These are phyloP conservation scores for Caiman crocodilus DNA, from an alignment of 2,797 vertebrate genomes.

Conservation along the genomic window DNA sequence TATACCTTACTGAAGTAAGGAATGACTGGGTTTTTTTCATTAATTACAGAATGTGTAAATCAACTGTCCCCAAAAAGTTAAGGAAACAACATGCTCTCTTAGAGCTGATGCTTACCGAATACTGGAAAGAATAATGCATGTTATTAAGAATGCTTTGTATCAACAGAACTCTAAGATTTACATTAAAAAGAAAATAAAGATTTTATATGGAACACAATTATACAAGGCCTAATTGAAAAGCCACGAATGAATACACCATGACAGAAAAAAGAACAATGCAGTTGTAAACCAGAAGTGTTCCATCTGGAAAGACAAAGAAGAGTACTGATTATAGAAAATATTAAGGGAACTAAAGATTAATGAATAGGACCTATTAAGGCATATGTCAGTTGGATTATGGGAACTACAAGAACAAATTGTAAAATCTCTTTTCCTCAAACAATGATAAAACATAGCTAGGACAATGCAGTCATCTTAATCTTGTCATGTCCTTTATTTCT, in stretches of 20 bases:
- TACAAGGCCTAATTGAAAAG: background rate
- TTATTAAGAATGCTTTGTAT: too few relatives aligned
- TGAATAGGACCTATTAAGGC: background rate
- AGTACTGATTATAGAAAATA: background rate
- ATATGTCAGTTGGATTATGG: background rate
- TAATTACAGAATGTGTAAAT: background rate
- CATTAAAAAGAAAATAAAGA: background rate
- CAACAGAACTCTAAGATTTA: background rate
- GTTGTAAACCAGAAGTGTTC: background rate
- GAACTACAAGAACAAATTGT: background rate
- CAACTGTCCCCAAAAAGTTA: background rate
- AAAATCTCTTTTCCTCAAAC: background rate
- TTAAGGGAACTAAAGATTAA: background rate
- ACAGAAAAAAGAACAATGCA: constrained; percentile 3
- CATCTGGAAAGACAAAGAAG: background rate
- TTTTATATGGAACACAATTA: background rate
- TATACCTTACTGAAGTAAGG: background rate
- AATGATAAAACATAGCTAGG: background rate
- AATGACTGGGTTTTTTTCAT: background rate
- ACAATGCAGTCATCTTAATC: background rate
- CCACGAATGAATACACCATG: background rate
- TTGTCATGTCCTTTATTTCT: background rate
- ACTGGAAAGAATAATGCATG: too few relatives aligned
- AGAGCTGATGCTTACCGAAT: too few relatives aligned
- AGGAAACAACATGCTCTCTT: background rate